A percentile compares a stretch with the other conserved stretches of the same genome.
Evolutionary conservation across 2,888 invertebrate genomes (phyloP).

Genomic region (Acanthoscelides obtectus): DNA sequence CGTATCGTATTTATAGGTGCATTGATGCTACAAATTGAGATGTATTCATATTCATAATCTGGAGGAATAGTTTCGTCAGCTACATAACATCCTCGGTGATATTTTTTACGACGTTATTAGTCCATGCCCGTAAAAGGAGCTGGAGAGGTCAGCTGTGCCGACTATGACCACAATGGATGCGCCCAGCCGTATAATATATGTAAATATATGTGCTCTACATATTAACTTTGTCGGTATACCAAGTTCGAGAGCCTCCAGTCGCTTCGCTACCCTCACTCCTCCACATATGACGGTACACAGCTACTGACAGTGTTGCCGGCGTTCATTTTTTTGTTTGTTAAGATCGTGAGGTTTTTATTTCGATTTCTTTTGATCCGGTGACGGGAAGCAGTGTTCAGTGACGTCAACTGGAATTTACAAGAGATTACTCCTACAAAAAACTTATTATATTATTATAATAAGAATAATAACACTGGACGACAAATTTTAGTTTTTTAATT

Average conservation of each 20-base stretch:
- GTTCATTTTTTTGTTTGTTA: not conserved
- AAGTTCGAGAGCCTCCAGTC: slow-evolving; percentile 35
- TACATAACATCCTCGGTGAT: not conserved
- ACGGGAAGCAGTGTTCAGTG: too few species aligned
- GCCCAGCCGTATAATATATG: slow-evolving; percentile 41
- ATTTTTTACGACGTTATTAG: not conserved
- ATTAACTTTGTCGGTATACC: slow-evolving; percentile 44
- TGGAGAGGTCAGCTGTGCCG: not conserved
- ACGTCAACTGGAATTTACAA: too few species aligned
- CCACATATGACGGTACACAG: slow-evolving; percentile 24
- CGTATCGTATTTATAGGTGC: not conserved
- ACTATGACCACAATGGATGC: slow-evolving; percentile 8
- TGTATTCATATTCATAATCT: not conserved
- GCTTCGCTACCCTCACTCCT: slow-evolving; percentile 27
- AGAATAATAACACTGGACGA: too few species aligned
- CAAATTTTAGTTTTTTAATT: too few species aligned
- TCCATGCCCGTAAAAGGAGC: not conserved
- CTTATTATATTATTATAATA: too few species aligned
- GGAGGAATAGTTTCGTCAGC: not conserved
- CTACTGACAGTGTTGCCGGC: not conserved
- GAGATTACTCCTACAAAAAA: too few species aligned
- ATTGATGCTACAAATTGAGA: not conserved
- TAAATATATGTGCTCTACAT: slow-evolving; percentile 47
- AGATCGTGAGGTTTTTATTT: too few species aligned
- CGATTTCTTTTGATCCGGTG: too few species aligned